phyloP scores from a whole-genome alignment of 2,888 invertebrate genomes.

The Drosophila rubida region DNA sequence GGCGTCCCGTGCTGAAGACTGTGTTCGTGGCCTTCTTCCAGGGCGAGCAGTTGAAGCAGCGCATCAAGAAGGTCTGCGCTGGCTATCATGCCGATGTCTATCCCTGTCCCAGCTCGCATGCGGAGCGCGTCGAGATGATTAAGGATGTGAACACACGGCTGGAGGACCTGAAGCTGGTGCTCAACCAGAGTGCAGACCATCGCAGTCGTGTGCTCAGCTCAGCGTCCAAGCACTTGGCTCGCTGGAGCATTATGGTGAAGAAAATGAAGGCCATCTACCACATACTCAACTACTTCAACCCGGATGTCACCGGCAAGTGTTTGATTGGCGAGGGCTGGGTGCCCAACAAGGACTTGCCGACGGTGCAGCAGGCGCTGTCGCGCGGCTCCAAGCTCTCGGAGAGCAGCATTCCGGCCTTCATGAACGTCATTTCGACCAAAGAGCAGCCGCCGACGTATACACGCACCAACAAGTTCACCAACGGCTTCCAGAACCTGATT shows the following conservation, averaged over 20 bases:
- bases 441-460: slow-evolving; percentile 96
- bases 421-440: slow-evolving; percentile 93
- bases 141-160: slow-evolving; percentile 92
- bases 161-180: slow-evolving; percentile 91
- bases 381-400: slow-evolving; percentile 93
- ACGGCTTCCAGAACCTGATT: slow-evolving; percentile 96
- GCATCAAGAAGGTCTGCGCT: slow-evolving; percentile 95
- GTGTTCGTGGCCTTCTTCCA: slow-evolving; percentile 93
- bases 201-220: slow-evolving; percentile 91
- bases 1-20: slow-evolving; percentile 89
- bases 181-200: slow-evolving; percentile 94
- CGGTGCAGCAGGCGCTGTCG: slow-evolving; percentile 91
- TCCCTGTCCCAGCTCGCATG: slow-evolving; percentile 92
- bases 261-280: slow-evolving; percentile 98
- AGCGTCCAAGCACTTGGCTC: slow-evolving; percentile 92
- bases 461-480: slow-evolving; percentile 96
- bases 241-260: slow-evolving; percentile 92
- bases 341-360: slow-evolving; percentile 89
- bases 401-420: slow-evolving; percentile 95
- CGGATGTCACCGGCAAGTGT: slow-evolving; percentile 96
- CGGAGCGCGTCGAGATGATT: slow-evolving; percentile 92
- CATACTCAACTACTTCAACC: slow-evolving; percentile 95
- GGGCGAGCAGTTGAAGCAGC: slow-evolving; percentile 93
- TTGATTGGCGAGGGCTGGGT: slow-evolving; percentile 96
- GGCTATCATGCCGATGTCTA: slow-evolving; percentile 95